Evolutionary conservation across 2,797 vertebrate genomes (phyloP).

Genomic region (Morus bassanus): DNA sequence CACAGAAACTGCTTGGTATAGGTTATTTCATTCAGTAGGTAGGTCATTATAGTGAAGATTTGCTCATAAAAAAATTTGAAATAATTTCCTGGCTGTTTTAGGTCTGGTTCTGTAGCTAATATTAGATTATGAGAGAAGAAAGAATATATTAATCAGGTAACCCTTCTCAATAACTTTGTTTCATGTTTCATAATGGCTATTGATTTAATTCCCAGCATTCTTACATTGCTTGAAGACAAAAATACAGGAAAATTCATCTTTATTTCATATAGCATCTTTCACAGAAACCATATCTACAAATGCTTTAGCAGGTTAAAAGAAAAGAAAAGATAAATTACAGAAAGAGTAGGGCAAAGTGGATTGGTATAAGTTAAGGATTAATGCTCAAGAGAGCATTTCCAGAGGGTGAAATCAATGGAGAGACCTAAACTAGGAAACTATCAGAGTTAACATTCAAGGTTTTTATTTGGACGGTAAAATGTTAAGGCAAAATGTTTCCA

Average conservation of each 20-base stretch:
- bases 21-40: not conserved
- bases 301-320: not conserved
- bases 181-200: slow-evolving; percentile 2
- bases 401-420: not conserved
- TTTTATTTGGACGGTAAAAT: not conserved
- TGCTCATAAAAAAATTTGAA: slow-evolving; percentile 11
- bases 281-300: not conserved
- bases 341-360: not conserved
- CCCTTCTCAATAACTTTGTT: not conserved
- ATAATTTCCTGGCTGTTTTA: not conserved
- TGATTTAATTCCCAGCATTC: not conserved
- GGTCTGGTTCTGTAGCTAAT: not conserved
- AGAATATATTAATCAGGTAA: not conserved
- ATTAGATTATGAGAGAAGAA: slow-evolving; percentile 11
- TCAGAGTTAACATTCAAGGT: not conserved
- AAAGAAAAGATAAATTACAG: not conserved
- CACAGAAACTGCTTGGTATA: not conserved
- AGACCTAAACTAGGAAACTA: not conserved
- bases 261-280: not conserved
- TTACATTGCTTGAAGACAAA: not conserved
- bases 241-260: not conserved
- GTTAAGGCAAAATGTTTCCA: not conserved
- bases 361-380: not conserved
- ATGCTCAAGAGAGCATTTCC: not conserved
- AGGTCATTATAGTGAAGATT: not conserved